phyloP scores from a whole-genome alignment of 2,113 vertebrate genomes.

The Gasterosteus nipponicus region DNA sequence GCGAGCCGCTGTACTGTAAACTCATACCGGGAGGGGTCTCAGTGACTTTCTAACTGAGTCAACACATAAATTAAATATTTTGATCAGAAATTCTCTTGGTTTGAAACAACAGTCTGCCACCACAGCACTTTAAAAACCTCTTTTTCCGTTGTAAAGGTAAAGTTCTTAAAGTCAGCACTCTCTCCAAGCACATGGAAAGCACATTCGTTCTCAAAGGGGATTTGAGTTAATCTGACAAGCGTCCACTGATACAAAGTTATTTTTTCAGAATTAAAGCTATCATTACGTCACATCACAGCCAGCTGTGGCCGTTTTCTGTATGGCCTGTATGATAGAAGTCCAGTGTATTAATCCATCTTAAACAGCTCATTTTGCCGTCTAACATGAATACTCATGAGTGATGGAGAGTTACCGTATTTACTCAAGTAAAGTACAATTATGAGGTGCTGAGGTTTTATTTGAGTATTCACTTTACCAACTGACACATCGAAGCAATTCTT shows the following conservation, averaged over 20 bases:
- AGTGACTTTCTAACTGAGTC: constrained; percentile 26
- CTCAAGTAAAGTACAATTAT: not conserved
- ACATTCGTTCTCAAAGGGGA: constrained; percentile 2
- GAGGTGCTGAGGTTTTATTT: not conserved
- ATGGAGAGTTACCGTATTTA: not conserved
- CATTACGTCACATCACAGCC: not conserved
- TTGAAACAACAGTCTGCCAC: constrained; percentile 32
- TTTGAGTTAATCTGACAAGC: constrained; percentile 28
- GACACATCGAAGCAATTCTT: not conserved
- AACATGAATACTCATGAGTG: not conserved
- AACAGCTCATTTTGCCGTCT: not conserved
- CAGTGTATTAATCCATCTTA: not conserved
- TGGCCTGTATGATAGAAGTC: not conserved
- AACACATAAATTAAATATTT: constrained; percentile 63
- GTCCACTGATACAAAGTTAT: not conserved
- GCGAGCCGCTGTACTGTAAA: not conserved
- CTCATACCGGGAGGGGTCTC: constrained; percentile 33
- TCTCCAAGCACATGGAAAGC: constrained; percentile 11
- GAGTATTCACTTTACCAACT: not conserved
- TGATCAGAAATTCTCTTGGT: constrained; percentile 38
- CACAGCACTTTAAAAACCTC: constrained; percentile 42
- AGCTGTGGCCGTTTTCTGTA: not conserved
- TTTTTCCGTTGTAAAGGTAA: constrained; percentile 36
- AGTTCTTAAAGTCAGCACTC: constrained; percentile 52
- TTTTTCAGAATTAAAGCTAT: constrained; percentile 4